Evolutionary conservation across 2,888 invertebrate genomes (phyloP).

Genomic region (Drosophila emarginata): DNA sequence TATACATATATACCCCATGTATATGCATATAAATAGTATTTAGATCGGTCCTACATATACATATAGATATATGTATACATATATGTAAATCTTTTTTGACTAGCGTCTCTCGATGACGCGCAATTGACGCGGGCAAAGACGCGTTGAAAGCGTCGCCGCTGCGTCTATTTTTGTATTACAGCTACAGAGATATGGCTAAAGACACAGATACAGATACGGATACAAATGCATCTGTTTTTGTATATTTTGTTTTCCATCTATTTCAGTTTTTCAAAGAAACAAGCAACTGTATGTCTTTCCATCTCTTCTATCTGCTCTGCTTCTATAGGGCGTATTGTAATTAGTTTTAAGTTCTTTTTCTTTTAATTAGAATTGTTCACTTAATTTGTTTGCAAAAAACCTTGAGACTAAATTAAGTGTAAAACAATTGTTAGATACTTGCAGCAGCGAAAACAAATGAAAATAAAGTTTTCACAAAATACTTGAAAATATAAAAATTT

Average conservation of each 20-base stretch:
- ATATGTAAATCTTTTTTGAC: slow-evolving; percentile 28
- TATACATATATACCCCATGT: slow-evolving; percentile 5
- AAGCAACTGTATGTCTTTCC: neutral
- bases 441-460: neutral
- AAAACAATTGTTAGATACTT: neutral
- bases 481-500: neutral
- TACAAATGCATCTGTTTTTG: slow-evolving; percentile 39
- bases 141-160: slow-evolving; percentile 68
- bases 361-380: neutral
- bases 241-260: slow-evolving; percentile 62
- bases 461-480: neutral
- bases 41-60: slow-evolving; percentile 35
- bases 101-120: slow-evolving; percentile 64
- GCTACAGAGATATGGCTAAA: slow-evolving; percentile 31
- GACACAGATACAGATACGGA: slow-evolving; percentile 39
- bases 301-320: neutral
- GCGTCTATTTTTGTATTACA: slow-evolving; percentile 58
- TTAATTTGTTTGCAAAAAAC: slow-evolving; percentile 28
- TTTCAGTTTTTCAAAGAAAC: slow-evolving; percentile 64
- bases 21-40: slow-evolving; percentile 38
- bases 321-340: slow-evolving; percentile 29
- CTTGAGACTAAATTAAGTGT: slow-evolving; percentile 5
- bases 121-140: slow-evolving; percentile 77
- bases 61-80: neutral
- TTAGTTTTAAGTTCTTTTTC: slow-evolving; percentile 13